A percentile compares a stretch with the other conserved stretches of the same genome.
Evolutionary conservation across 2,888 invertebrate species (phyloP).

Genomic region (Vesta saturnalis): DNA sequence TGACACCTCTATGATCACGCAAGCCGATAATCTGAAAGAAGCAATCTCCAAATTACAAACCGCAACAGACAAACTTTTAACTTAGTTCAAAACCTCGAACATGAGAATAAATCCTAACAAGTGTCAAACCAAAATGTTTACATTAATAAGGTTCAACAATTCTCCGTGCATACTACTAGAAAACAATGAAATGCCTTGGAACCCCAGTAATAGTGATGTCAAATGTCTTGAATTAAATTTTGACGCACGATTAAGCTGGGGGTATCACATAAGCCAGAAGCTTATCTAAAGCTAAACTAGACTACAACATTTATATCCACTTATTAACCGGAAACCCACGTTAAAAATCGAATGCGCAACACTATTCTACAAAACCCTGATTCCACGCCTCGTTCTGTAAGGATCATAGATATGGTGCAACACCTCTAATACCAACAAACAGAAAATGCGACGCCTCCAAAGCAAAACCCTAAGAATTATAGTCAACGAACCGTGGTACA

Average conservation of each 20-base stretch:
- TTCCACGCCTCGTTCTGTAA: slow-evolving; percentile 7
- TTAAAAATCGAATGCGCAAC: too few relatives aligned
- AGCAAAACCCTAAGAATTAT: not conserved
- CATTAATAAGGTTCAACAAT: slow-evolving; percentile 13
- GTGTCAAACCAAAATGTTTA: too few relatives aligned
- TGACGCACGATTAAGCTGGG: slow-evolving; percentile 5
- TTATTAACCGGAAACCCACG: too few relatives aligned
- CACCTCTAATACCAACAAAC: too few relatives aligned
- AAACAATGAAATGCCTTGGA: not conserved
- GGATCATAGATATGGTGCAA: slow-evolving; percentile 2
- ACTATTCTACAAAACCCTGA: slow-evolving; percentile 12
- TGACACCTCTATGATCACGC: too few relatives aligned
- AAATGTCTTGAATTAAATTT: not conserved
- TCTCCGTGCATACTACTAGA: slow-evolving; percentile 9
- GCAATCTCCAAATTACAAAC: too few relatives aligned
- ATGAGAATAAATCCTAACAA: not conserved
- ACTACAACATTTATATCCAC: not conserved
- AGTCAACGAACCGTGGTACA: too few relatives aligned
- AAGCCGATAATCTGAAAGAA: not conserved
- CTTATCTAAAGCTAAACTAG: not conserved
- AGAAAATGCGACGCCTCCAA: not conserved
- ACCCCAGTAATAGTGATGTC: not conserved
- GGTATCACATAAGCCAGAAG: not conserved
- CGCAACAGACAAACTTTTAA: not conserved
- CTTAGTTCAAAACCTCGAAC: too few relatives aligned